phyloP scores from a whole-genome alignment of 2,888 invertebrate genomes.

The Polyommatus iphigenia region DNA sequence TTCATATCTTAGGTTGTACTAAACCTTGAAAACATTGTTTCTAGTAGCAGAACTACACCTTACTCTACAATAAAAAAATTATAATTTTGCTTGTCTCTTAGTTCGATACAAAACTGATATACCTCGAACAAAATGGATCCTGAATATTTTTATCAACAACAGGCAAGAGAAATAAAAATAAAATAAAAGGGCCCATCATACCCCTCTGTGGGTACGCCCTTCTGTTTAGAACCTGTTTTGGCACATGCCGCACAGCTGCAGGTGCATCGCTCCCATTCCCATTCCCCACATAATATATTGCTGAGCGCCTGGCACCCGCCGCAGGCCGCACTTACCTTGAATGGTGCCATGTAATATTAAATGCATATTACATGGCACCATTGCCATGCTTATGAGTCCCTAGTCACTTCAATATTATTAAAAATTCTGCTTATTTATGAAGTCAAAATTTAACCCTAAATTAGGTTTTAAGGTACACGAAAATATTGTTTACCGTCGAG shows the following conservation, averaged over 20 bases:
- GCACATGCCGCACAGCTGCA: not conserved
- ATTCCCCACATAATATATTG: constrained; percentile 9
- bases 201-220: not conserved
- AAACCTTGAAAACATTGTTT: too few species aligned
- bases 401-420: constrained; percentile 14
- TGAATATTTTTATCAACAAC: too few species aligned
- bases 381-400: constrained; percentile 36
- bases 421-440: too few species aligned
- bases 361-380: constrained; percentile 33
- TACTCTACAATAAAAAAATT: too few species aligned
- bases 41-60: too few species aligned
- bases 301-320: constrained; percentile 35
- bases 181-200: not conserved
- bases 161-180: not conserved
- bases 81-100: too few species aligned
- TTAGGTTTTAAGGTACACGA: too few species aligned
- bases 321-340: constrained; percentile 36
- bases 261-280: not conserved
- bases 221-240: not conserved
- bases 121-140: too few species aligned
- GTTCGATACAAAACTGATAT: too few species aligned
- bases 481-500: too few species aligned
- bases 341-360: constrained; percentile 37
- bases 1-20: too few species aligned
- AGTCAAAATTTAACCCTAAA: too few species aligned